Percentiles rank a stretch among this genome's conserved stretches.
phyloP scores from a whole-genome alignment of 92 coral and sea anemone species.

The Muricea muricata region DNA sequence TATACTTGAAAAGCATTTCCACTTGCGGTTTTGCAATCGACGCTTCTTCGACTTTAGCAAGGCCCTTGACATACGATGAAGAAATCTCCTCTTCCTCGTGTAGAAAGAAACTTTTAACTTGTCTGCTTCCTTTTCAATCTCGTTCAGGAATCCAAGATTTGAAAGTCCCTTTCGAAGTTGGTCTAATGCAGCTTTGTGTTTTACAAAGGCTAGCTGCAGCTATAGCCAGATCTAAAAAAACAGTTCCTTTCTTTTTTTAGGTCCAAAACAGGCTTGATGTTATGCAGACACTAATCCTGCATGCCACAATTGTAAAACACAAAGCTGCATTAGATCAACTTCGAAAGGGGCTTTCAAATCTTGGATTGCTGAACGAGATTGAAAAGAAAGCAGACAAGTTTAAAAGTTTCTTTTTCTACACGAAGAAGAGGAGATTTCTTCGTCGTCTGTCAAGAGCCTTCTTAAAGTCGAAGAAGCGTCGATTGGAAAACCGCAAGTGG shows the following conservation, averaged over 20 bases:
- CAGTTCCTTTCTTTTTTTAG: too few relatives aligned
- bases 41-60: too few relatives aligned
- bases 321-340: constrained; percentile 65
- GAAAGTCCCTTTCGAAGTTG: constrained; percentile 61
- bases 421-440: constrained; percentile 36
- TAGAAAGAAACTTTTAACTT: constrained; percentile 62
- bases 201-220: too few relatives aligned
- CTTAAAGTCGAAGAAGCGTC: too few relatives aligned
- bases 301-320: constrained; percentile 53
- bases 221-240: too few relatives aligned
- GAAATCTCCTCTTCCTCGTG: constrained; percentile 45
- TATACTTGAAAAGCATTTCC: too few relatives aligned
- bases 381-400: constrained; percentile 59
- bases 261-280: constrained; percentile 41
- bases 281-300: constrained; percentile 49
- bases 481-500: too few relatives aligned
- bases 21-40: too few relatives aligned
- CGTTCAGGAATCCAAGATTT: constrained; percentile 49
- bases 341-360: constrained; percentile 53
- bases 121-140: constrained; percentile 56
- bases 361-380: constrained; percentile 54
- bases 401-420: constrained; percentile 63
- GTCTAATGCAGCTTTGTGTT: constrained; percentile 62
- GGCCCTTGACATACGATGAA: constrained; percentile 38
- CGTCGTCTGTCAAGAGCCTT: constrained; percentile 38